phyloP scores from a whole-genome alignment of 2,113 vertebrate genomes.

The Phalacrocorax aristotelis region DNA sequence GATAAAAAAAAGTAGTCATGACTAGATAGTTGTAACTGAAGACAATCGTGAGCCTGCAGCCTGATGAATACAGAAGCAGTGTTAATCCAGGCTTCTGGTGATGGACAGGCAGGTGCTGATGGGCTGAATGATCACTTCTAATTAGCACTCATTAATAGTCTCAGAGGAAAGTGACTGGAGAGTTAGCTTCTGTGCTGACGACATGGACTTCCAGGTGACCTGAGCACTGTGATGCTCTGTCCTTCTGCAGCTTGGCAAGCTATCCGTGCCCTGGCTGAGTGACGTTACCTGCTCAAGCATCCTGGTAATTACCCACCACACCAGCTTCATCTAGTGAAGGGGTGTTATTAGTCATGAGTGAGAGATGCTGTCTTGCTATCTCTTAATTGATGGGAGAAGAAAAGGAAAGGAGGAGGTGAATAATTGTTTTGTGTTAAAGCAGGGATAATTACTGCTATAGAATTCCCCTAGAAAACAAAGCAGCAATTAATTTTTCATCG shows the following conservation, averaged over 20 bases:
- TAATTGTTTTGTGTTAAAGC: constrained; percentile 29
- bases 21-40: neutral
- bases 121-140: neutral
- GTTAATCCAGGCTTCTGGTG: neutral
- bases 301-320: neutral
- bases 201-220: neutral
- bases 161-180: neutral
- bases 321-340: neutral
- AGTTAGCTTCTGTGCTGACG: neutral
- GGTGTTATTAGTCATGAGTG: neutral
- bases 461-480: constrained; percentile 29
- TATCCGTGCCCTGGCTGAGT: fast-evolving
- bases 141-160: neutral
- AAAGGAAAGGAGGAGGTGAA: neutral
- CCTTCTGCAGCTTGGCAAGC: neutral
- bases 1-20: neutral
- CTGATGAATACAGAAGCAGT: neutral
- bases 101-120: neutral
- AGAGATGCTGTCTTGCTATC: neutral
- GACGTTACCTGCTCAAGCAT: neutral
- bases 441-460: constrained; percentile 27
- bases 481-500: neutral
- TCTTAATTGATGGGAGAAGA: neutral
- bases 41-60: neutral
- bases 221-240: neutral